Evolutionary conservation across 1,140 invertebrate genomes (phyloP).

Genomic region (Temnothorax curvispinosus): DNA sequence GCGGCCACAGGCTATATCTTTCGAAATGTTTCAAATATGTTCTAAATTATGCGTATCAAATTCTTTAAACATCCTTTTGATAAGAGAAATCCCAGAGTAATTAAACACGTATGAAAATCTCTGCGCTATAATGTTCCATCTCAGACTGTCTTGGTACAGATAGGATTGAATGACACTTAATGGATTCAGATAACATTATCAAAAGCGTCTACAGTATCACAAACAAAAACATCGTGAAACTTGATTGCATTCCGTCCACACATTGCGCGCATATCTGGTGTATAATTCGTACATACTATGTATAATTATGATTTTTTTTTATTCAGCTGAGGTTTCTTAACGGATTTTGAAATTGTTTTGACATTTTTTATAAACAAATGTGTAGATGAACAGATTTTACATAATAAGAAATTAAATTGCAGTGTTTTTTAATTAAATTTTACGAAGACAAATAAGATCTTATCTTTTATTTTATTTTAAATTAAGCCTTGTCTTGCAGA

Average conservation of each 20-base stretch:
- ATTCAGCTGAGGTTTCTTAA: background rate
- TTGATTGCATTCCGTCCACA: conserved; percentile 34
- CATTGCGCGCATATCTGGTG: conserved; percentile 11
- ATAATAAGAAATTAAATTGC: conserved; percentile 10
- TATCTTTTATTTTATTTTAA: background rate
- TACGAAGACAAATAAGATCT: background rate
- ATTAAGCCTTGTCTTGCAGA: background rate
- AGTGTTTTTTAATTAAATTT: conserved; percentile 7
- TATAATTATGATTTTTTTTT: background rate
- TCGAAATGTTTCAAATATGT: background rate
- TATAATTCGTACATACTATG: background rate
- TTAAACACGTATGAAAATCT: background rate
- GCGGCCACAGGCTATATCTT: background rate
- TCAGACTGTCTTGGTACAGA: conserved; percentile 23
- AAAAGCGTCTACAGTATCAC: conserved; percentile 32
- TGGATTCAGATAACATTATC: conserved; percentile 60
- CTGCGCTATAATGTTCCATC: background rate
- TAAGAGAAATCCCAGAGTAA: background rate
- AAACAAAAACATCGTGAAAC: conserved; percentile 57
- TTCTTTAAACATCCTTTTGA: conserved; percentile 4
- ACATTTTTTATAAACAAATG: background rate
- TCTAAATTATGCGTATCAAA: conserved; percentile 1
- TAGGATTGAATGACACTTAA: conserved; percentile 51
- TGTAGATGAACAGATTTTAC: background rate
- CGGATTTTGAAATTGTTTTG: background rate